Evolutionary conservation across 2,888 invertebrate species (phyloP), one percentile per base, ranked within the genome.

Genomic region (Junonia oenone): DNA sequence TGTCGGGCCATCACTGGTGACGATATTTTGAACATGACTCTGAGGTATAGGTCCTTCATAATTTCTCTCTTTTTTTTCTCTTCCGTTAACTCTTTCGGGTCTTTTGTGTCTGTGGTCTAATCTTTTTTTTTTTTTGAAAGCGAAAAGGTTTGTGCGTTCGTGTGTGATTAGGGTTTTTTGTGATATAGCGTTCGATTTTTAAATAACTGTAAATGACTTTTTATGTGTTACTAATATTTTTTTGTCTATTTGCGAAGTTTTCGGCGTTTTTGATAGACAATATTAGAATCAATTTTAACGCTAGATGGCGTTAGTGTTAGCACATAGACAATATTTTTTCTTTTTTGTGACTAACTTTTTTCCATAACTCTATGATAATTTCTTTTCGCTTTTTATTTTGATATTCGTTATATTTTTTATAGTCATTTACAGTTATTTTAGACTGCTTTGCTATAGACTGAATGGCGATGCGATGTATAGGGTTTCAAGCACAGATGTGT

Each of bases 21-120:
- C 82, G 94, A 94, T 92, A 93, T 94, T 83, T 92, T 94, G 91
- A 92, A 92, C 92, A 94, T 94, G 94, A 93, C 93, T 82, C 85
- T 94, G 92, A 95, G 94, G 95, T 93, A 90, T 78, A 43, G 61
- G 55, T 61, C 17, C 51, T 38, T 33, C 27, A 46, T 11, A 3
- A 50, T 51, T 38, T 49, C 52, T 55, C 46, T 43, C 17, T 13
- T 48, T 55, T 45, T 50, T 57, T 49, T 59, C 46, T 58, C 50
- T 62, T 62, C 48, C 59, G 53, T 57, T 61, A 57, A 53, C 57
- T 46, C 22, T 52, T n/a, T 40, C 22, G 22, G 43, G 43, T 35
- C 40, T 53, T 61, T 54, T 60, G 43, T 43, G 27, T 62, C 55
- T 55, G n/a, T n/a, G n/a, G n/a, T n/a, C n/a, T n/a, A n/a, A 54